These are phyloP conservation scores for Sarcophaga subvicina DNA, from an alignment of 2,888 invertebrate genomes.

Conservation along the genomic window DNA sequence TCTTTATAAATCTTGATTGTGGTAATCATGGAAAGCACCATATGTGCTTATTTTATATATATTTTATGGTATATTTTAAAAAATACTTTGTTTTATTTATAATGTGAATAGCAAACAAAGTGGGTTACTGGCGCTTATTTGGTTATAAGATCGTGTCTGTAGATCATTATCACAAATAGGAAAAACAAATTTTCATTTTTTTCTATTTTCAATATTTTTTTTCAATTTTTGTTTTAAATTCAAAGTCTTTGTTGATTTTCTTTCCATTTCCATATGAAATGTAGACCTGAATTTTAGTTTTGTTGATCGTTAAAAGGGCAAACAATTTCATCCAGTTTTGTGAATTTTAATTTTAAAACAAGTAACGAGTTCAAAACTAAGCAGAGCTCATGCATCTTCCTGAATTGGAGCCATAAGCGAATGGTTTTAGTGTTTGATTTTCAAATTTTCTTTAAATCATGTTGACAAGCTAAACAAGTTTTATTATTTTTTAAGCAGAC, in stretches of 20 bases:
- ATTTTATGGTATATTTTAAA: background rate
- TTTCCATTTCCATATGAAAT: background rate
- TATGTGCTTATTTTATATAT: slow-evolving; percentile 13
- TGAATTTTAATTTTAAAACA: background rate
- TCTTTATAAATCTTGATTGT: background rate
- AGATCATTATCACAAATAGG: slow-evolving; percentile 71
- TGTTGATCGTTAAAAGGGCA: slow-evolving; percentile 43
- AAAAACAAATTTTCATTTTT: slow-evolving; percentile 51
- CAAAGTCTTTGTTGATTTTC: no score
- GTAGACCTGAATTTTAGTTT: background rate
- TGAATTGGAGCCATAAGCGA: background rate
- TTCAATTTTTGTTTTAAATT: no score
- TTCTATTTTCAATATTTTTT: background rate
- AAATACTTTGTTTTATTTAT: background rate
- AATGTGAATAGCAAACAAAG: slow-evolving; percentile 62
- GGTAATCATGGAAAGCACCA: slow-evolving; percentile 38
- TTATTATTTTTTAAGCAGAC: slow-evolving; percentile 50
- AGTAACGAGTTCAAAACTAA: background rate
- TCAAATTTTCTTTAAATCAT: slow-evolving; percentile 51
- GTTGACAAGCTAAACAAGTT: slow-evolving; percentile 62
- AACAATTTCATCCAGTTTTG: background rate
- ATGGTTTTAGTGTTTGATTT: background rate
- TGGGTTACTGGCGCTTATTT: slow-evolving; percentile 73
- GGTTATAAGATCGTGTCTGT: slow-evolving; percentile 72
- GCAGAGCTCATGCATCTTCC: background rate